Percentiles rank a stretch among this genome's conserved stretches.
These are phyloP conservation scores for Macrosiphum euphorbiae DNA, from an alignment of 2,888 invertebrate species.

Conservation along the genomic window DNA sequence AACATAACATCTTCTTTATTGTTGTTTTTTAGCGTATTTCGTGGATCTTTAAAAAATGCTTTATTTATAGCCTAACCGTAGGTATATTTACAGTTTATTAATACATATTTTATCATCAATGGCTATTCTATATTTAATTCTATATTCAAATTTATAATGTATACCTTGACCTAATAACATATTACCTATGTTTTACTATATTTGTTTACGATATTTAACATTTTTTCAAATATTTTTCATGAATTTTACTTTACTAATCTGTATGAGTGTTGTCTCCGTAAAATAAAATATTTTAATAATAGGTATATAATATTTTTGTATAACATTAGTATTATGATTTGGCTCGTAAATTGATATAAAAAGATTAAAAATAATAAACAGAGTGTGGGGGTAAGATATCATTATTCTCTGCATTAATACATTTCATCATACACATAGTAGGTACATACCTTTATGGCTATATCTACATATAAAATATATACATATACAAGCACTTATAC, in stretches of 20 bases:
- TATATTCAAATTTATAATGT: conserved; percentile 3
- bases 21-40: not conserved
- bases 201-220: not conserved
- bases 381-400: not conserved
- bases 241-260: too few relatives aligned
- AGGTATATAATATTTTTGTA: not conserved
- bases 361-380: not conserved
- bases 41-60: not conserved
- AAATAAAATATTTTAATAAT: not conserved
- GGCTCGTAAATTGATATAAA: not conserved
- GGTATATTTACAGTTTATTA: not conserved
- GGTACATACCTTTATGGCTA: not conserved
- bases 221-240: too few relatives aligned
- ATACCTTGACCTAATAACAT: conserved; percentile 27
- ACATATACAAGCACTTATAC: not conserved
- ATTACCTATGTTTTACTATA: not conserved
- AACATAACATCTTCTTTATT: not conserved
- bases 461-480: not conserved
- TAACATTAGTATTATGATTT: not conserved
- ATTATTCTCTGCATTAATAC: not conserved
- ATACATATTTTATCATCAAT: not conserved
- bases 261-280: not conserved
- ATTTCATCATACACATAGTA: not conserved
- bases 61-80: not conserved
- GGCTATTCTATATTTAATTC: not conserved